phyloP scores from a whole-genome alignment of 2,113 vertebrate species.

The Calcarius ornatus region DNA sequence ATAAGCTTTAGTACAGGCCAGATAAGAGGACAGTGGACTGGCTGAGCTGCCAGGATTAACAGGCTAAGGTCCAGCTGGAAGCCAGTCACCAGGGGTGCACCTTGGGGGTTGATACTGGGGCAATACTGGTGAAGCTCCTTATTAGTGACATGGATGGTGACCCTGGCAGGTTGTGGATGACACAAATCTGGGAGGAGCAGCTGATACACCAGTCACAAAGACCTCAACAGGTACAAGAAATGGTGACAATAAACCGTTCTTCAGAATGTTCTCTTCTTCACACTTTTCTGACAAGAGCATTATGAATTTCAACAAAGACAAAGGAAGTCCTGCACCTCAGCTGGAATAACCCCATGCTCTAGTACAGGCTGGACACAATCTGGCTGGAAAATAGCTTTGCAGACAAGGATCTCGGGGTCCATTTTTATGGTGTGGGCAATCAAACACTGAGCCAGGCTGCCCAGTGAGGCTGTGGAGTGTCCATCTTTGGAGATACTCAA shows the following conservation, averaged over 20 bases:
- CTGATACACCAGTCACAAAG: not conserved
- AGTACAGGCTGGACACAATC: not conserved
- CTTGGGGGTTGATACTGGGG: rapidly evolving
- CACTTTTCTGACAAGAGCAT: not conserved
- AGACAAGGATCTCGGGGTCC: not conserved
- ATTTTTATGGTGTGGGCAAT: not conserved
- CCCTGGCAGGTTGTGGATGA: not conserved
- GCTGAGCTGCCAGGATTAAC: not conserved
- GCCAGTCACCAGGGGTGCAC: not conserved
- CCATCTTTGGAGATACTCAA: not conserved
- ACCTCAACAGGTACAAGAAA: not conserved
- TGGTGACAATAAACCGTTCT: not conserved
- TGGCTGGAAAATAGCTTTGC: not conserved
- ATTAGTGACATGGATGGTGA: not conserved
- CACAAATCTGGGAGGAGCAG: not conserved
- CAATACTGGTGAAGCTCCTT: not conserved
- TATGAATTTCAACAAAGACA: not conserved
- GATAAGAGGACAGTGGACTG: not conserved
- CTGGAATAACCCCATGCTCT: not conserved
- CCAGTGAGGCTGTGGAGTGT: not conserved
- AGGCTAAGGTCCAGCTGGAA: not conserved
- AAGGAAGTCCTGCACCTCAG: not conserved
- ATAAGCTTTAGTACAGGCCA: not conserved
- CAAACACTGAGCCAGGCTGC: not conserved
- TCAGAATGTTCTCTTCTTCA: not conserved